These are phyloP conservation scores for Gymnoscelis rufifasciata DNA, from an alignment of 2,888 invertebrate species.

Conservation along the genomic window DNA sequence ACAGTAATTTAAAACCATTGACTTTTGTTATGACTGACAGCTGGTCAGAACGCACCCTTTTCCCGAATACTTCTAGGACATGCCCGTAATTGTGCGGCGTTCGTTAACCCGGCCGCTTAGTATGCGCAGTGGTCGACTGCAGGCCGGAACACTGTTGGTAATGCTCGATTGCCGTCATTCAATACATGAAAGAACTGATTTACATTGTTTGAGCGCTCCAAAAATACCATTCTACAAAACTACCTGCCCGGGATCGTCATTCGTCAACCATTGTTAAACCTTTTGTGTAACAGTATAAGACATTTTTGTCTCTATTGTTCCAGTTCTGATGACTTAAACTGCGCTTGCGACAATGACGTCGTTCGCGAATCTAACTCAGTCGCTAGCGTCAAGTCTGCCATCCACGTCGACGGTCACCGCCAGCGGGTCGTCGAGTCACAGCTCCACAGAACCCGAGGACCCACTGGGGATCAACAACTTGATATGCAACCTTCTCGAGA, in stretches of 20 bases:
- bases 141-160: constrained; percentile 15
- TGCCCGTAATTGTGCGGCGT: constrained; percentile 12
- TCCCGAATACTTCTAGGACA: constrained; percentile 8
- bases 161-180: constrained; percentile 20
- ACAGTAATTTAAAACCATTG: too few species aligned
- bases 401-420: constrained; percentile 45
- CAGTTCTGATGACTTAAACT: constrained; percentile 65
- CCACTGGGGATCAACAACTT: constrained; percentile 66
- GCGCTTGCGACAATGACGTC: constrained; percentile 58
- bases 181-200: constrained; percentile 15
- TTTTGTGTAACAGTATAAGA: background rate
- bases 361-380: constrained; percentile 64
- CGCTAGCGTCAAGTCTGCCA: constrained; percentile 58
- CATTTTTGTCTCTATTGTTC: constrained; percentile 40
- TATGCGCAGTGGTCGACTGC: constrained; percentile 10
- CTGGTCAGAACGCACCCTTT: constrained; percentile 12
- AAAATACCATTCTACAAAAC: background rate
- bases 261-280: background rate
- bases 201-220: constrained; percentile 6
- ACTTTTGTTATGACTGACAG: background rate
- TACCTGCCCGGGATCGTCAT: background rate
- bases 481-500: constrained; percentile 76
- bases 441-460: constrained; percentile 51
- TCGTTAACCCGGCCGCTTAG: constrained; percentile 15
- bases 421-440: constrained; percentile 44